A percentile compares a stretch with the other conserved stretches of the same genome.
These are phyloP conservation scores for Tapirus indicus DNA, from an alignment of 2,797 vertebrate species.

Conservation along the genomic window DNA sequence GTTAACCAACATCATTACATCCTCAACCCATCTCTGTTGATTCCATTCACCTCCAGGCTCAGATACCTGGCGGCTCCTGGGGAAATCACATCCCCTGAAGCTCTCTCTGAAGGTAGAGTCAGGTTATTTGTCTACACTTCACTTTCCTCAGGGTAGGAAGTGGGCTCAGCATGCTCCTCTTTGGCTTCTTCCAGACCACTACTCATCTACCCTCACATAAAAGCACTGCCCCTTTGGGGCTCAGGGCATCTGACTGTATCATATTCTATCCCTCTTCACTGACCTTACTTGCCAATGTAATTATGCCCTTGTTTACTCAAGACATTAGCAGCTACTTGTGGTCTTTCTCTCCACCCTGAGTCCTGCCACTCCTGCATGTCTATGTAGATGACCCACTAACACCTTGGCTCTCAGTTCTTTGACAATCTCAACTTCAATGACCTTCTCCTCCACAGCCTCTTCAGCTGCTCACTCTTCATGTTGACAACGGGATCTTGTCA, in stretches of 20 bases:
- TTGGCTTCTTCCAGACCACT: neutral
- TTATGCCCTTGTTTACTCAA: neutral
- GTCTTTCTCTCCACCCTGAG: neutral
- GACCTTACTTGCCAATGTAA: neutral
- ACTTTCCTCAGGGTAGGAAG: neutral
- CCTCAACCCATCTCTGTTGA: neutral
- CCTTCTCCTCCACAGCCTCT: neutral
- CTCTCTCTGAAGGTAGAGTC: neutral
- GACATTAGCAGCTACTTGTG: neutral
- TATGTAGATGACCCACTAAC: fast-evolving
- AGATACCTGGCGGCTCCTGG: neutral
- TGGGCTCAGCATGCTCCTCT: no score
- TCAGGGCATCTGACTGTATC: neutral
- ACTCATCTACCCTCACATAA: neutral
- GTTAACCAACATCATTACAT: neutral
- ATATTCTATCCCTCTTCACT: neutral
- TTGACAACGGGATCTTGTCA: neutral
- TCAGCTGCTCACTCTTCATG: neutral
- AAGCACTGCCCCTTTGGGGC: neutral
- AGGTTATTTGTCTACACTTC: neutral
- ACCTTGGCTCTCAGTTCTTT: neutral
- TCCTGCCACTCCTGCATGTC: neutral
- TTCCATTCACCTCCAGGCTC: neutral
- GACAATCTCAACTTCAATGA: fast-evolving
- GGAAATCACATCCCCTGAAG: neutral